Conservation (phyloP, 1,140 invertebrate species). For the Meloidogyne floridensis region DNA sequence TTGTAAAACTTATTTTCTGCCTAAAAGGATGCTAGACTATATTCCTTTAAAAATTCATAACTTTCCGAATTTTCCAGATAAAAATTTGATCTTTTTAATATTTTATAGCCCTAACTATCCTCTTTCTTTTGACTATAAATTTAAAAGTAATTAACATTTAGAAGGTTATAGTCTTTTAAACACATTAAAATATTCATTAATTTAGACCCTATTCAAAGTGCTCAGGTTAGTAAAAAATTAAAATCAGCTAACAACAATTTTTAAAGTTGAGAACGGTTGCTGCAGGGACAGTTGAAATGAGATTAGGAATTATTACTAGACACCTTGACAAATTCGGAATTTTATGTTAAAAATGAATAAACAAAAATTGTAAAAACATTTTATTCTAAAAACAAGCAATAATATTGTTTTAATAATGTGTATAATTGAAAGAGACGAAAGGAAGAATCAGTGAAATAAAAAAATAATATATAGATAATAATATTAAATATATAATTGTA, state of each 20-base stretch:
- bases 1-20: no score
- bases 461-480: not conserved
- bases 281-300: slow-evolving; percentile 76
- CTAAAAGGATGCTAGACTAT: no score
- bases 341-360: slow-evolving; percentile 35
- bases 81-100: no score
- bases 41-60: no score
- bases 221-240: slow-evolving; percentile 67
- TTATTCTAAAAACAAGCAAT: not conserved
- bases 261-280: slow-evolving; percentile 74
- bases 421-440: not conserved
- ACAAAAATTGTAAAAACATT: not conserved
- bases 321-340: slow-evolving; percentile 83
- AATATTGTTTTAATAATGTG: not conserved
- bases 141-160: no score
- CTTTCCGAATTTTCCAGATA: no score
- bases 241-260: not conserved
- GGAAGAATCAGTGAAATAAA: not conserved
- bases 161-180: no score
- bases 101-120: no score
- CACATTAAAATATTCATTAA: no score
- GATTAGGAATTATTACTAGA: slow-evolving; percentile 75
- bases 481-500: not conserved
- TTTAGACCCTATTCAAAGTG: slow-evolving; percentile 74
- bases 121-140: no score